Conservation (phyloP, 37 sponge, comb jelly and placozoan species). For the Chondrilla cf. caribensis region DNA sequence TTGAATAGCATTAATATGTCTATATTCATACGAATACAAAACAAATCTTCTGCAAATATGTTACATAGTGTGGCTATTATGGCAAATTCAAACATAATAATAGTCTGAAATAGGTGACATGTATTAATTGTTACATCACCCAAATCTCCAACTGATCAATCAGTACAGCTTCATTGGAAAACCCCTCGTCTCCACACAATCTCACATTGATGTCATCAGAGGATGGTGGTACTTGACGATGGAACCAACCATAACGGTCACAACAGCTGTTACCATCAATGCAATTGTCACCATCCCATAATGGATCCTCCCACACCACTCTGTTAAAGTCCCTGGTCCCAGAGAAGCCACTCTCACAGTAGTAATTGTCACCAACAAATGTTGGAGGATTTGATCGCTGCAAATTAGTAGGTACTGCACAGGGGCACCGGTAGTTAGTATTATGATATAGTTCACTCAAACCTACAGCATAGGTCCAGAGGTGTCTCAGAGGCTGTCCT, state of each 20-base stretch:
- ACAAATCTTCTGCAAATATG: no score
- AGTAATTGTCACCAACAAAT: not conserved
- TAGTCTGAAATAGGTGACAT: no score
- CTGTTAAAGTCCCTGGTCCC: not conserved
- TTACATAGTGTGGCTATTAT: no score
- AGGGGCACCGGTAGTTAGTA: not conserved
- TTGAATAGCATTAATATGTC: no score
- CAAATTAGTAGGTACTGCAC: not conserved
- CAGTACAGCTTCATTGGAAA: not conserved
- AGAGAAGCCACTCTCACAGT: not conserved
- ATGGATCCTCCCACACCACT: not conserved
- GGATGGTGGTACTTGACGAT: not conserved
- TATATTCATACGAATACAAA: no score
- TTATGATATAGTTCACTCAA: no score
- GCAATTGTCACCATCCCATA: conserved; percentile 5
- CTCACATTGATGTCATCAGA: conserved; percentile 3
- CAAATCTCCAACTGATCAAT: not conserved
- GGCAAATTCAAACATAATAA: no score
- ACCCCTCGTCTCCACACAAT: not conserved
- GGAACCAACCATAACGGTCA: not conserved
- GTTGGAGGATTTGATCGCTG: no score
- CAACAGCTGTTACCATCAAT: not conserved
- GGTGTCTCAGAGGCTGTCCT: not conserved
- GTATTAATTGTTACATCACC: no score
- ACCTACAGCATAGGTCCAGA: not conserved